Evolutionary conservation across 2,113 vertebrate genomes (phyloP), one percentile per base, ranked within the genome.

Genomic region (Clinocottus analis): DNA sequence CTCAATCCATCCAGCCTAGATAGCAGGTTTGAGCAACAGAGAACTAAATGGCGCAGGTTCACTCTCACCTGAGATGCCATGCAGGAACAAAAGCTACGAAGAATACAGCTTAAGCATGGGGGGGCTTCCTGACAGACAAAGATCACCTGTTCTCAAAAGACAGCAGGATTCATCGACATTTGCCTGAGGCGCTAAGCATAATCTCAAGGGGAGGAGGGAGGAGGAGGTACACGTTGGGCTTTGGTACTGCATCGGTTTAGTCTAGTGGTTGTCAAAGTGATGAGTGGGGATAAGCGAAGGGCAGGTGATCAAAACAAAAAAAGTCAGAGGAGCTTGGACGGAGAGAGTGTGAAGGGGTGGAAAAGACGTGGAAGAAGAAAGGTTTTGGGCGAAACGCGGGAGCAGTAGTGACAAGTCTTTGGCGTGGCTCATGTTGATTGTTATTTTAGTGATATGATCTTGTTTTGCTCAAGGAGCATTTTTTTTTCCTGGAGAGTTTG

Each of bases 101-200:
- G 61, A 75, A 60, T 53, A 64, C 55, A 62, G 78, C 79, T 87
- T 81, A 6, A 5, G 41, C n/a, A n/a, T n/a, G 10, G 7, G n/a
- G 21, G 9, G 49, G 49, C 11, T 67, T 55, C 66, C 75, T 83
- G 84, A 80, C 77, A 87, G 77, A 82, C 51, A 67, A 66, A 62
- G 56, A 81, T 93, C 80, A 87, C 73, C 85, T 87, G 82, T 87
- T 86, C 85, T 90, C 76, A 83, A 65, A 89, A 76, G 84, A 78
- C 77, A 79, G 83, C 69, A 68, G 79, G 80, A 62, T 76, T 84
- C 89, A 58, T 87, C 33, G 75, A 85, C 91, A 84, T 86, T 87
- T 87, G 85, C 90, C 84, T 80, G 88, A 88, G 60, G 70, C 60
- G 77, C 70, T 79, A 80, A 64, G 80, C 79, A 77, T 37, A 58